Percentiles rank a stretch among this genome's conserved stretches.
These are phyloP conservation scores for Ptilorrhoa leucosticta DNA, from an alignment of 2,113 vertebrate species.

Conservation along the genomic window DNA sequence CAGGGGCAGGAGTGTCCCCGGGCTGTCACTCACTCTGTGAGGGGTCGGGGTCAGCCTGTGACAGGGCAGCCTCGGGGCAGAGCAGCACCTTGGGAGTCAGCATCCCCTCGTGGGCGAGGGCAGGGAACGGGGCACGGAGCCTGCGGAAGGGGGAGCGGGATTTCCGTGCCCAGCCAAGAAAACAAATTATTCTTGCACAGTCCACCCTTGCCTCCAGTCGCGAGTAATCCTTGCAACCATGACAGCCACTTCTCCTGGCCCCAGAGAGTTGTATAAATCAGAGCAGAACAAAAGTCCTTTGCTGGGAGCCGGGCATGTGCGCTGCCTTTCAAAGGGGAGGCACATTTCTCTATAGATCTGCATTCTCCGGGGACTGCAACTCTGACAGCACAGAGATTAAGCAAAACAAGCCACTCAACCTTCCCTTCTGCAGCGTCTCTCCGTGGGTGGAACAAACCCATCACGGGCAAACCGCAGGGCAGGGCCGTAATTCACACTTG, in stretches of 20 bases:
- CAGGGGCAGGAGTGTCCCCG: not conserved
- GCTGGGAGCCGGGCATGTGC: constrained; percentile 47
- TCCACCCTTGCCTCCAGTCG: constrained; percentile 36
- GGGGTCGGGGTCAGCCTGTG: not conserved
- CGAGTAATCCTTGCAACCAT: constrained; percentile 26
- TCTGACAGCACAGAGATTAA: constrained; percentile 52
- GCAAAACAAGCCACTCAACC: constrained; percentile 44
- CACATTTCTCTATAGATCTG: constrained; percentile 38
- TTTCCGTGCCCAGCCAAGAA: not conserved
- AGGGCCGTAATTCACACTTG: constrained; percentile 47
- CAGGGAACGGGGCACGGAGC: not conserved
- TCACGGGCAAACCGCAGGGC: constrained; percentile 10
- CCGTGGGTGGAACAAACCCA: constrained; percentile 17
- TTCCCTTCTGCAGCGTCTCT: not conserved
- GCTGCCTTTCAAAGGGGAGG: constrained; percentile 32
- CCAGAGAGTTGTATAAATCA: constrained; percentile 35
- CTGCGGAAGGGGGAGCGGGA: accelerated
- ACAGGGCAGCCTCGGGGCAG: not conserved
- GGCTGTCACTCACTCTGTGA: accelerated
- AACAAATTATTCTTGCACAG: not conserved
- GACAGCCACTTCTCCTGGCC: constrained; percentile 51
- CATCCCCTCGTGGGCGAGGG: not conserved
- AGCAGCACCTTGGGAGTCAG: not conserved
- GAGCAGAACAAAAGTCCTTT: constrained; percentile 53
- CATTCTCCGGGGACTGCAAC: not conserved